Evolutionary conservation across 1,140 invertebrate species (phyloP).

Genomic region (Bombus terrestris): DNA sequence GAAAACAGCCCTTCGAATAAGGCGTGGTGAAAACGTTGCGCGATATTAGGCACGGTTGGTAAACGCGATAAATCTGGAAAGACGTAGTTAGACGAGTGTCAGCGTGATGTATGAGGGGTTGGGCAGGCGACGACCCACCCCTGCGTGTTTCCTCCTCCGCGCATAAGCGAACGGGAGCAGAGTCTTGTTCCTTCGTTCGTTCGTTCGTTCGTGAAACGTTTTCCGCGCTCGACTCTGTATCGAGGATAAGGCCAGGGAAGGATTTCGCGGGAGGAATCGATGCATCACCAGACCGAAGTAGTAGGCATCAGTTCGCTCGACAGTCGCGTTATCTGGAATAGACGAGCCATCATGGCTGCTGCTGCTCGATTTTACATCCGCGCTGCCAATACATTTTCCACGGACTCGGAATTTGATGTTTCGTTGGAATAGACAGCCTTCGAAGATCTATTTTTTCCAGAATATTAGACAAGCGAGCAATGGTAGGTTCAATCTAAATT

Average conservation of each 20-base stretch:
- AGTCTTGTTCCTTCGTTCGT: conserved; percentile 1
- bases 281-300: conserved; percentile 55
- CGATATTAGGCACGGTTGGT: conserved; percentile 73
- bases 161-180: conserved; percentile 32
- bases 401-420: not conserved
- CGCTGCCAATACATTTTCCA: not conserved
- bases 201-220: conserved; percentile 35
- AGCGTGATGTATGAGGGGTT: conserved; percentile 75
- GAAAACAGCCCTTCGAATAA: conserved; percentile 51
- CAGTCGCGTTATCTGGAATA: conserved; percentile 69
- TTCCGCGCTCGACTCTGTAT: conserved; percentile 30
- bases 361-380: conserved; percentile 25
- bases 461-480: not conserved
- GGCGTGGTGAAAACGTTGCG: conserved; percentile 66
- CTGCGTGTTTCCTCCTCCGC: conserved; percentile 34
- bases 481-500: not conserved
- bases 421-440: not conserved
- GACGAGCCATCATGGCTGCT: conserved; percentile 64
- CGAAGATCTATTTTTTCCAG: not conserved
- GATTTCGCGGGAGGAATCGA: conserved; percentile 54
- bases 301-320: conserved; percentile 64
- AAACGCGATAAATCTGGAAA: conserved; percentile 78
- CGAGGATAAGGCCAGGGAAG: conserved; percentile 19
- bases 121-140: conserved; percentile 1
- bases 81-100: conserved; percentile 76